Evolutionary conservation across 2,888 invertebrate genomes (phyloP).

Genomic region (Hymenopus coronatus): DNA sequence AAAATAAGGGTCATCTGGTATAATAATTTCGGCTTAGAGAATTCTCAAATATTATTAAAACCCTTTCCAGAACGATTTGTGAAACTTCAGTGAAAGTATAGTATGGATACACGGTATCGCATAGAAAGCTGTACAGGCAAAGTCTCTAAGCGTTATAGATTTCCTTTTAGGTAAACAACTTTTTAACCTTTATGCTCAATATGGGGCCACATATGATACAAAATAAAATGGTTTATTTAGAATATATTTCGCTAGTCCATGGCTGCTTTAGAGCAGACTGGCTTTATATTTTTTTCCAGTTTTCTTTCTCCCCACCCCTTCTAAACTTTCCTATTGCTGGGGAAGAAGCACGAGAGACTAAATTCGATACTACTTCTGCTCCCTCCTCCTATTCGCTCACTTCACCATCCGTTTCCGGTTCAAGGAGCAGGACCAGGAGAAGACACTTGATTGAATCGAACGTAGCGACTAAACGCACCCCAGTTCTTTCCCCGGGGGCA

Average conservation of each 20-base stretch:
- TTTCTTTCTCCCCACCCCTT: neutral
- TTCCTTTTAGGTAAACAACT: no score
- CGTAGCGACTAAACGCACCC: neutral
- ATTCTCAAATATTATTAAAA: no score
- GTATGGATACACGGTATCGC: no score
- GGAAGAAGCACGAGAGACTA: neutral
- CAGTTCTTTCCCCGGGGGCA: neutral
- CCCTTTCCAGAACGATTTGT: no score
- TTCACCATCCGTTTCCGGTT: neutral
- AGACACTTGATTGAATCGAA: neutral
- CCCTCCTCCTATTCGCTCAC: neutral
- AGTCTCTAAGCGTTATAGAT: no score
- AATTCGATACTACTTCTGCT: neutral
- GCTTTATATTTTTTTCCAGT: neutral
- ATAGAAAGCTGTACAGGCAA: no score
- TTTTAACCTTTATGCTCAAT: no score
- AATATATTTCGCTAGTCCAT: neutral
- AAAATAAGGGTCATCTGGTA: no score
- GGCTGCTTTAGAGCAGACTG: neutral
- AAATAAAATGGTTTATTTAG: neutral
- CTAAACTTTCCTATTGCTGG: neutral
- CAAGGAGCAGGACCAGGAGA: neutral
- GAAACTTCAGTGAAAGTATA: no score
- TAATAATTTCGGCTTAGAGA: no score
- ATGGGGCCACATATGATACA: no score